A percentile compares a stretch with the other conserved stretches of the same genome.
These are phyloP conservation scores for Drosophila lowei DNA, from an alignment of 1,140 invertebrate species.

Conservation along the genomic window DNA sequence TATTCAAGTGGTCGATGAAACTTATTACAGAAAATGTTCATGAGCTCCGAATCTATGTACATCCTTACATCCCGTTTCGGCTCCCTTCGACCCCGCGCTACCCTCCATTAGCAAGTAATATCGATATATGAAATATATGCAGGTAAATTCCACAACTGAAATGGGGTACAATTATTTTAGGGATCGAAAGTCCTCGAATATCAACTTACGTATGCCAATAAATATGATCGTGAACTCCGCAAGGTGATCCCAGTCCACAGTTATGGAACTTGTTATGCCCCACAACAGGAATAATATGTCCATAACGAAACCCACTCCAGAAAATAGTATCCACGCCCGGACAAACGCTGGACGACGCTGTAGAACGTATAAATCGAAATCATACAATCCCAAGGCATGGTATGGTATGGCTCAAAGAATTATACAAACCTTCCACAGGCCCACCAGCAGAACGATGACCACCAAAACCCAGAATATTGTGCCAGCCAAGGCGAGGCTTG, in stretches of 20 bases:
- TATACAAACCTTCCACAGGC: slow-evolving; percentile 53
- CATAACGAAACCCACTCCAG: slow-evolving; percentile 43
- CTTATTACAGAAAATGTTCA: too few species aligned
- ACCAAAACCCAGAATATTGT: slow-evolving; percentile 59
- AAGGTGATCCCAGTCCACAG: slow-evolving; percentile 48
- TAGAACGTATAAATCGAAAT: neutral
- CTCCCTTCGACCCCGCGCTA: slow-evolving; percentile 2
- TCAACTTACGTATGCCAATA: slow-evolving; percentile 50
- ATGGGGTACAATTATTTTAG: neutral
- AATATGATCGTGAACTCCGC: slow-evolving; percentile 48
- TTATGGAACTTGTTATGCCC: slow-evolving; percentile 43
- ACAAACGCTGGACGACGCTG: slow-evolving; percentile 45
- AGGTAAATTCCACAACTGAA: slow-evolving; percentile 47
- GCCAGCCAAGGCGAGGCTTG: slow-evolving; percentile 52
- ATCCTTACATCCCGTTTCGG: slow-evolving; percentile 15
- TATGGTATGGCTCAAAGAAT: too few species aligned
- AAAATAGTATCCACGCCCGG: slow-evolving; percentile 56
- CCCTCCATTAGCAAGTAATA: slow-evolving; percentile 52
- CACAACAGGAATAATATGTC: slow-evolving; percentile 51
- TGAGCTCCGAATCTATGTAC: too few species aligned
- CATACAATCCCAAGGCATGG: neutral
- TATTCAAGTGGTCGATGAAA: neutral
- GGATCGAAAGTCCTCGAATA: neutral
- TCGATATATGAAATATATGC: slow-evolving; percentile 47
- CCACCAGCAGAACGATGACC: slow-evolving; percentile 55